Evolutionary conservation across 35 echinoderm and acorn worm species (phyloP).

Genomic region (Strongylocentrotus purpuratus): DNA sequence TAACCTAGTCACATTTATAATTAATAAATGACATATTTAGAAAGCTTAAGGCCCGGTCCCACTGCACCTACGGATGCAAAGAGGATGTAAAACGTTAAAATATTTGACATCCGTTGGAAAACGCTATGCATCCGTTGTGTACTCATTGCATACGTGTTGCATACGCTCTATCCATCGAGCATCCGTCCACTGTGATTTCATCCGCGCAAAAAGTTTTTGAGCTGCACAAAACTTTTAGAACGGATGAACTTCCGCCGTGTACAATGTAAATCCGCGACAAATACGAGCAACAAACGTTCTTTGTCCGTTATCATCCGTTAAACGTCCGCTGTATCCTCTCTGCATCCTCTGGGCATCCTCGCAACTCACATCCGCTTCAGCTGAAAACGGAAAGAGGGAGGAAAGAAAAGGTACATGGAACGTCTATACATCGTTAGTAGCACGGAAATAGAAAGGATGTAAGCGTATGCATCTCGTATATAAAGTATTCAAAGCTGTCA

Average conservation of each 20-base stretch:
- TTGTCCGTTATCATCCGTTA: constrained; percentile 16
- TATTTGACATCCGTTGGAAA: constrained; percentile 35
- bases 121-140: constrained; percentile 39
- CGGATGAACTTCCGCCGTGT: constrained; percentile 33
- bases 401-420: constrained; percentile 15
- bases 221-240: too few relatives aligned
- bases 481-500: constrained; percentile 34
- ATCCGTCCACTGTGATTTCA: constrained; percentile 32
- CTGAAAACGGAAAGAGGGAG: constrained; percentile 32
- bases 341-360: constrained; percentile 41
- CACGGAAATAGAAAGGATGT: constrained; percentile 44
- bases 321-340: constrained; percentile 39
- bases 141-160: constrained; percentile 32
- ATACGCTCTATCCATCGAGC: constrained; percentile 44
- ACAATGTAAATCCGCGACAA: constrained; percentile 23
- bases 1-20: too few relatives aligned
- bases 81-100: too few relatives aligned
- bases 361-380: constrained; percentile 25
- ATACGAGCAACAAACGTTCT: constrained; percentile 30
- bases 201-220: constrained; percentile 23
- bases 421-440: constrained; percentile 34
- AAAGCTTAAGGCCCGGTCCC: too few relatives aligned
- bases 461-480: constrained; percentile 41
- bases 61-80: too few relatives aligned
- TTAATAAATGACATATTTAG: too few relatives aligned